Conservation (phyloP, 2,888 invertebrate species). For the Chelonus formosanus region DNA sequence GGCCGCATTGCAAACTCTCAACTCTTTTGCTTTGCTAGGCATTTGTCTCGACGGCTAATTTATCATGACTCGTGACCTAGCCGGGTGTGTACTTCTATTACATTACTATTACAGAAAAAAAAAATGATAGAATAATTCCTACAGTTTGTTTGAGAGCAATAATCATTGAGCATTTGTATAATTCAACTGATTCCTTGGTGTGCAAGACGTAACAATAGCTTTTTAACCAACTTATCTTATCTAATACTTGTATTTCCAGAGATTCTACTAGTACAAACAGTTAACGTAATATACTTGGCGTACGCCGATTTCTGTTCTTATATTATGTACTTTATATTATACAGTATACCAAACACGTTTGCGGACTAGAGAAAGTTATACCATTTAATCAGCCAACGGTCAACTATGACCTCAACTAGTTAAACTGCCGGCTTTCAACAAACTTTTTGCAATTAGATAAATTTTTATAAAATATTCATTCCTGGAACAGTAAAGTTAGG, state of each 20-base stretch:
- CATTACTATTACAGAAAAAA: conserved; percentile 5
- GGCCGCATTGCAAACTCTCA: conserved; percentile 12
- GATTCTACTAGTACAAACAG: conserved; percentile 13
- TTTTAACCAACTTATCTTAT: conserved; percentile 40
- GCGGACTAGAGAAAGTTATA: conserved; percentile 27
- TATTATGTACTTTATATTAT: background rate
- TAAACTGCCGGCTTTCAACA: background rate
- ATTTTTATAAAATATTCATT: background rate
- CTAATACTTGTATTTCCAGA: conserved; percentile 28
- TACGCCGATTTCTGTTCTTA: conserved; percentile 3
- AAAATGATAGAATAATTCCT: conserved; percentile 15
- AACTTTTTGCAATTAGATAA: background rate
- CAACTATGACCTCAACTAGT: conserved; percentile 29
- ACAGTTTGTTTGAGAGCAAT: conserved; percentile 10
- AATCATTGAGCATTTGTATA: conserved; percentile 44
- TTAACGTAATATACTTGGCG: conserved; percentile 23
- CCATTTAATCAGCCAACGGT: conserved; percentile 30
- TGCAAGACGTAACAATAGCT: conserved; percentile 42
- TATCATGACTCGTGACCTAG: conserved; percentile 39
- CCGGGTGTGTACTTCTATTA: conserved; percentile 8
- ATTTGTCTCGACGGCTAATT: conserved; percentile 37
- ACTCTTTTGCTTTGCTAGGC: conserved; percentile 20
- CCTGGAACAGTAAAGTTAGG: no score
- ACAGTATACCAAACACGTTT: conserved; percentile 6
- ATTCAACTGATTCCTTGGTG: conserved; percentile 38